phyloP scores from a whole-genome alignment of 2,888 invertebrate genomes.

The Xanthia icteritia region DNA sequence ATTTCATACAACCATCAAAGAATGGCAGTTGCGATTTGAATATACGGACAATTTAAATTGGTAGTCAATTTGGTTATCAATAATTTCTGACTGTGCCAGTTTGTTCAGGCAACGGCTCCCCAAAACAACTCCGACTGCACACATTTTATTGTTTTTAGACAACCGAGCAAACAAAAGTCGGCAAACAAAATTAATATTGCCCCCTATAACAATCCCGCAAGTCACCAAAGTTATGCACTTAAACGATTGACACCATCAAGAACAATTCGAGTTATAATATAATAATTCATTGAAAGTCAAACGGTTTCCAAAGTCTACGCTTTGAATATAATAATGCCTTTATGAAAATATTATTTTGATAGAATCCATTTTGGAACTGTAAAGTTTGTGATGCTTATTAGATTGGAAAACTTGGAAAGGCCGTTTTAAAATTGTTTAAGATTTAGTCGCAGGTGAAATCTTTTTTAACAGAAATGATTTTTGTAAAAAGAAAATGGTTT shows the following conservation, averaged over 20 bases:
- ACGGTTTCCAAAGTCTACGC: conserved; percentile 22
- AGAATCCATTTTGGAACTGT: conserved; percentile 5
- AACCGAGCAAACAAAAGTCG: not conserved
- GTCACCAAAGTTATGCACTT: conserved; percentile 7
- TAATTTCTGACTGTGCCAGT: not conserved
- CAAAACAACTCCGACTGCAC: too few relatives aligned
- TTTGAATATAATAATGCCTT: conserved; percentile 13
- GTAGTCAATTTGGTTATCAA: too few relatives aligned
- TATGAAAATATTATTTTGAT: conserved; percentile 11
- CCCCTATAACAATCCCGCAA: not conserved
- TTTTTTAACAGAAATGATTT: too few relatives aligned
- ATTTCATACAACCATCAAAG: not conserved
- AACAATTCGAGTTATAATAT: conserved; percentile 13
- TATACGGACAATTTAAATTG: not conserved
- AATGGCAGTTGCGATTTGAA: not conserved
- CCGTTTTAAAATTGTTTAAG: not conserved
- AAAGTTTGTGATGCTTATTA: conserved; percentile 1
- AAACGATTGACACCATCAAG: conserved; percentile 21
- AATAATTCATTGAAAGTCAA: conserved; percentile 23
- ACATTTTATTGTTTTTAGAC: not conserved
- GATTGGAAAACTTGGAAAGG: not conserved
- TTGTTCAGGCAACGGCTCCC: not conserved
- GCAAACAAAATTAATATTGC: not conserved
- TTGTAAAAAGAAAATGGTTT: too few relatives aligned
- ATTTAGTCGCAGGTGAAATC: too few relatives aligned